Conservation (phyloP, 30 jellyfish, hydroid and myxozoan species). For the Euphysa ruthae region DNA sequence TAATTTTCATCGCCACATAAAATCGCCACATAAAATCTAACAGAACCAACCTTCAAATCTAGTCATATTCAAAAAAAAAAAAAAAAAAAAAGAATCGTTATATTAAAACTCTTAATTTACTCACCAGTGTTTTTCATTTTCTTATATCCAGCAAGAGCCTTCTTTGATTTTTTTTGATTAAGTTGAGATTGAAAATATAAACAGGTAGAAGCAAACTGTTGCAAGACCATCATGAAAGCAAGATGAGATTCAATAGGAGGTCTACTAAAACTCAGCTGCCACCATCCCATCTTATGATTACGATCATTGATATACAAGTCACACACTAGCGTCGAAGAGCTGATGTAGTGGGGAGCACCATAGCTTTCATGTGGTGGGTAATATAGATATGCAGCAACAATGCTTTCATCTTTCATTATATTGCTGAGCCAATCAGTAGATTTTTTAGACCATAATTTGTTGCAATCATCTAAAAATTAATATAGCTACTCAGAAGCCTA, state of each 20-base stretch:
- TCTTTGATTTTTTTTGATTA: slow-evolving; percentile 13
- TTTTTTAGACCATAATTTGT: slow-evolving; percentile 43
- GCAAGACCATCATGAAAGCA: slow-evolving; percentile 56
- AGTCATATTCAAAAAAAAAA: no score
- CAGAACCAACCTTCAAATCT: no score
- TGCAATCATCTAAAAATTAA: slow-evolving; percentile 23
- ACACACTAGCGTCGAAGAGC: slow-evolving; percentile 20
- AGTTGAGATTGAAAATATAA: slow-evolving; percentile 17
- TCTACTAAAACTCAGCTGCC: slow-evolving; percentile 16
- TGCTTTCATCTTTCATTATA: slow-evolving; percentile 30
- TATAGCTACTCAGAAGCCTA: no score
- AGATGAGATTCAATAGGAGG: slow-evolving; percentile 65
- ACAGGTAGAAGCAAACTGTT: slow-evolving; percentile 37
- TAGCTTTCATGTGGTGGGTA: slow-evolving; percentile 39
- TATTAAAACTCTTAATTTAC: no score
- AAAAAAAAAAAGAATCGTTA: no score
- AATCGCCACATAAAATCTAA: no score
- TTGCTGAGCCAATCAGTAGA: slow-evolving; percentile 47
- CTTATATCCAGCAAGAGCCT: background rate
- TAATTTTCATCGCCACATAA: no score
- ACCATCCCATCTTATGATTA: background rate
- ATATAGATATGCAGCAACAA: slow-evolving; percentile 23
- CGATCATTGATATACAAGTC: slow-evolving; percentile 49
- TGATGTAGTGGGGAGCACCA: slow-evolving; percentile 4
- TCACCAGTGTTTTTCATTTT: no score